These are phyloP conservation scores for Rhagium mordax DNA, from an alignment of 2,888 invertebrate genomes.

Conservation along the genomic window DNA sequence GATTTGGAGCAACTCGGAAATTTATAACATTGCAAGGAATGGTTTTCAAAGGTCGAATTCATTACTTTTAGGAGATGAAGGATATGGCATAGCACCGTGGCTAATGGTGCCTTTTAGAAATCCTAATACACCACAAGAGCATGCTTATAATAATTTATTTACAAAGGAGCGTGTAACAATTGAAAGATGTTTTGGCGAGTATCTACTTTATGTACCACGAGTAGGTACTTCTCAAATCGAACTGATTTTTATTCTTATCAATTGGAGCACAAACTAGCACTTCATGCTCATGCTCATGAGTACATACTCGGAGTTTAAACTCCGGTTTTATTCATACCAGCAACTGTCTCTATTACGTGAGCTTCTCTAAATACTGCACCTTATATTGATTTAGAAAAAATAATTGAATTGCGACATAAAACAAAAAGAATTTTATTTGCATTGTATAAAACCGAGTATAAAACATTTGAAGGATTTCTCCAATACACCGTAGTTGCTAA, in stretches of 20 bases:
- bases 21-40: conserved; percentile 33
- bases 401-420: too few species aligned
- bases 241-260: neutral
- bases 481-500: too few species aligned
- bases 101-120: conserved; percentile 46
- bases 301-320: conserved; percentile 23
- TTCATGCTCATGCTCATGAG: conserved; percentile 20
- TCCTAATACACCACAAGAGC: conserved; percentile 38
- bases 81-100: conserved; percentile 49
- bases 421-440: too few species aligned
- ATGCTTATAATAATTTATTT: conserved; percentile 39
- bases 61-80: conserved; percentile 46
- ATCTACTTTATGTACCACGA: conserved; percentile 21
- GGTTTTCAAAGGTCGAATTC: conserved; percentile 32
- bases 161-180: conserved; percentile 45
- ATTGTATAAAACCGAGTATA: too few species aligned
- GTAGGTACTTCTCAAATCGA: conserved; percentile 9
- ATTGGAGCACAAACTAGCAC: neutral
- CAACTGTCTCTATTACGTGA: neutral
- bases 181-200: conserved; percentile 27
- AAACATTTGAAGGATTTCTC: too few species aligned
- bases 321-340: neutral
- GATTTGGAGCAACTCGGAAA: conserved; percentile 43
- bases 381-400: too few species aligned
- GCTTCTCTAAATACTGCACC: too few species aligned